Conservation (phyloP, 2,888 invertebrate genomes). For the Apodemia duryi region DNA sequence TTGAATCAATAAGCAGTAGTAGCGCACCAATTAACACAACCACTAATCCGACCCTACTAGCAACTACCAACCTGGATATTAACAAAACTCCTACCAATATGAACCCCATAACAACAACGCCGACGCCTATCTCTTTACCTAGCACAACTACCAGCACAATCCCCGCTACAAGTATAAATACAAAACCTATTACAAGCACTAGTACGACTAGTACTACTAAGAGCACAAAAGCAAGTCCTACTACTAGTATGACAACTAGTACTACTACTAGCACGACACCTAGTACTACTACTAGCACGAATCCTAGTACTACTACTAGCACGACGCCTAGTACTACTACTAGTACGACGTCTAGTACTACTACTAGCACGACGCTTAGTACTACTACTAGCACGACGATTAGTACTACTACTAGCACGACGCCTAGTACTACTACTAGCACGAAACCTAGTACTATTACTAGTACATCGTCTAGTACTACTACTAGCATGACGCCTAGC, state of each 20-base stretch:
- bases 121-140: slow-evolving; percentile 52
- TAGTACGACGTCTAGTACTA: slow-evolving; percentile 41
- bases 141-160: slow-evolving; percentile 40
- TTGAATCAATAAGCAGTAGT: slow-evolving; percentile 36
- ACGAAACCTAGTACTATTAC: slow-evolving; percentile 51
- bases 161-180: slow-evolving; percentile 40
- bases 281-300: slow-evolving; percentile 49
- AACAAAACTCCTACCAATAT: slow-evolving; percentile 42
- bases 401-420: slow-evolving; percentile 47
- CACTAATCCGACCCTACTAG: slow-evolving; percentile 49
- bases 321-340: slow-evolving; percentile 40
- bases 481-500: slow-evolving; percentile 26
- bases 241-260: slow-evolving; percentile 26
- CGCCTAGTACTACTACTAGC: slow-evolving; percentile 43
- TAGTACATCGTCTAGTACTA: slow-evolving; percentile 40
- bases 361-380: slow-evolving; percentile 27
- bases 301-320: slow-evolving; percentile 51
- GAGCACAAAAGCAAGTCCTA: slow-evolving; percentile 41
- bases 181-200: slow-evolving; percentile 45
- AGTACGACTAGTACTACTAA: slow-evolving; percentile 49
- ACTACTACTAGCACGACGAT: slow-evolving; percentile 44
- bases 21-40: slow-evolving; percentile 41
- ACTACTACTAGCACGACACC: slow-evolving; percentile 44
- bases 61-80: slow-evolving; percentile 23
- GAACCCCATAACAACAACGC: slow-evolving; percentile 49